Percentiles rank a stretch among this genome's conserved stretches.
Evolutionary conservation across 2,797 vertebrate species (phyloP).

Genomic region (Falco peregrinus): DNA sequence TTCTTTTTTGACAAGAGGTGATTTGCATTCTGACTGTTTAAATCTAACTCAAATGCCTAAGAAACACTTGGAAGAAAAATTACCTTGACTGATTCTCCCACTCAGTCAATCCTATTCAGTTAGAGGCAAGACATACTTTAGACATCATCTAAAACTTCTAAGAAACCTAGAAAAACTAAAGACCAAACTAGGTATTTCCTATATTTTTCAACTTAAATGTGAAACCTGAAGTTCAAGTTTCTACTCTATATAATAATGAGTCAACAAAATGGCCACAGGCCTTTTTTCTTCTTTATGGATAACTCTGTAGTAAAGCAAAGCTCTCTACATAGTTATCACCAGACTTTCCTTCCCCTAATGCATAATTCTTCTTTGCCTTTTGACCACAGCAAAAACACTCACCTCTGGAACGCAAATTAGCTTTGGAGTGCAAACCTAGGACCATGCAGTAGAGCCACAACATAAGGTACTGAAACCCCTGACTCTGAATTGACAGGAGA

Average conservation of each 20-base stretch:
- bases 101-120: background rate
- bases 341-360: background rate
- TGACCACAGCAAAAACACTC: conserved; percentile 1
- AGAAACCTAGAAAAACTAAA: background rate
- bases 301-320: background rate
- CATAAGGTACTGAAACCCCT: background rate
- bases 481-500: background rate
- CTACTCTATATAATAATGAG: background rate
- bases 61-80: background rate
- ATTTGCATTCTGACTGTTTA: background rate
- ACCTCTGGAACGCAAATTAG: conserved; percentile 10
- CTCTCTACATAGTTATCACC: background rate
- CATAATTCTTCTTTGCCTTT: background rate
- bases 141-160: background rate
- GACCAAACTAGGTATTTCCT: background rate
- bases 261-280: background rate
- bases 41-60: background rate
- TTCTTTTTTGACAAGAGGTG: background rate
- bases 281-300: background rate
- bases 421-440: background rate
- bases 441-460: background rate
- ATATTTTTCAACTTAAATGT: background rate
- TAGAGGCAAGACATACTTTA: background rate
- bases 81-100: background rate
- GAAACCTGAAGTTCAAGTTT: conserved; percentile 13